Percentiles rank a stretch among this genome's conserved stretches.
phyloP scores from a whole-genome alignment of 2,888 invertebrate genomes.

The Pharmacophagus antenor region DNA sequence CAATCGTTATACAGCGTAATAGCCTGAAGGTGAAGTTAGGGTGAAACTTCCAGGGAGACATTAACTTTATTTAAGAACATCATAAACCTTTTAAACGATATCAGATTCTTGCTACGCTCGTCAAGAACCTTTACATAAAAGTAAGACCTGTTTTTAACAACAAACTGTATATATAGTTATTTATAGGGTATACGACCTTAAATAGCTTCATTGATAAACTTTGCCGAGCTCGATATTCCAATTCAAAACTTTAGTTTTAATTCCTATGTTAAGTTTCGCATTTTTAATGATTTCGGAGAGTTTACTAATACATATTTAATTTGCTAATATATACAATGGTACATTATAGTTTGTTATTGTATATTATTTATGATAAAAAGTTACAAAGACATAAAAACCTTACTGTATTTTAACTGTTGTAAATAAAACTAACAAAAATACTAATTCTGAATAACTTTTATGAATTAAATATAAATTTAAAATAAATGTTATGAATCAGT shows the following conservation, averaged over 20 bases:
- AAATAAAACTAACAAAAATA: no score
- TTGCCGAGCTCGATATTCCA: background rate
- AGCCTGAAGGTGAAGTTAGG: slow-evolving; percentile 24
- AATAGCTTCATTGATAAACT: background rate
- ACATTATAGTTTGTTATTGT: no score
- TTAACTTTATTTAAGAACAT: slow-evolving; percentile 32
- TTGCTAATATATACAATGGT: no score
- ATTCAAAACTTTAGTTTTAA: background rate
- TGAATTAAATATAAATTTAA: no score
- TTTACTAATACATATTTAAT: no score
- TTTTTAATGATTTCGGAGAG: no score
- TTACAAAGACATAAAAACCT: no score
- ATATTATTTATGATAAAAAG: no score
- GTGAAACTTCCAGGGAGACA: slow-evolving; percentile 28
- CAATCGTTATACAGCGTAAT: slow-evolving; percentile 19
- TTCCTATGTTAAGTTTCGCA: background rate
- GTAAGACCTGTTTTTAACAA: background rate
- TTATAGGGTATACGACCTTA: background rate
- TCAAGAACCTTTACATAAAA: slow-evolving; percentile 3
- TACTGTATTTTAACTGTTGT: no score
- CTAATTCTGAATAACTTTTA: no score
- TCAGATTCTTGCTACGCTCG: slow-evolving; percentile 9
- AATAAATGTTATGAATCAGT: no score
- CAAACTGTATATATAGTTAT: background rate
- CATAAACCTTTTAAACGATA: slow-evolving; percentile 30